phyloP scores from a whole-genome alignment of 2,888 invertebrate genomes.

The Metallyticus violacea region DNA sequence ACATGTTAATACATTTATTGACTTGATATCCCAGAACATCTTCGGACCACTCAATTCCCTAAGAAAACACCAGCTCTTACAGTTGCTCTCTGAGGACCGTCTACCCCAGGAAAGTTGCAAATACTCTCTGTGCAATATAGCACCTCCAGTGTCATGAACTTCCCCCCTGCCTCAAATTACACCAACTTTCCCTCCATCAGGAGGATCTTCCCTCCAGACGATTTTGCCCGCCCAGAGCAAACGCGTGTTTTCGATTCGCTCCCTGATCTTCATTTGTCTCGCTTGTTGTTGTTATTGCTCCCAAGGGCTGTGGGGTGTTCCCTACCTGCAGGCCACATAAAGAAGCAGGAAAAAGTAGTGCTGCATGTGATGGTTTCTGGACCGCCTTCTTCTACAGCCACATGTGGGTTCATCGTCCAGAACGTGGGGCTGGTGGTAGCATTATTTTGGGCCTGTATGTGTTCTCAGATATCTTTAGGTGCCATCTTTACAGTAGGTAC shows the following conservation, averaged over 20 bases:
- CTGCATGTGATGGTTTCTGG: not conserved
- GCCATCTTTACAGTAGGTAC: too few species aligned
- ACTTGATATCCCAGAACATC: not conserved
- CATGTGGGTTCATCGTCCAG: not conserved
- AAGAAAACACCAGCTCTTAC: not conserved
- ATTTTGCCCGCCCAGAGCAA: not conserved
- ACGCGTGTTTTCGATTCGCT: not conserved
- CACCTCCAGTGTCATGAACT: not conserved
- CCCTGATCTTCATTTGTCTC: not conserved
- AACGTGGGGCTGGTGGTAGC: not conserved
- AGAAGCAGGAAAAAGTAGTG: not conserved
- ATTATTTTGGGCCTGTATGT: not conserved
- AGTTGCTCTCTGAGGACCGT: not conserved
- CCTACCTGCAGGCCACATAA: not conserved
- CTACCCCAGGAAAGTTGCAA: not conserved
- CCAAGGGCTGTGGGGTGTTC: not conserved
- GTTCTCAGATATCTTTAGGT: not conserved
- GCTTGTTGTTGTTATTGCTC: not conserved
- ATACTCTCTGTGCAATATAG: not conserved
- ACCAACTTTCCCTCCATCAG: not conserved
- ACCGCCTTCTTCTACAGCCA: not conserved
- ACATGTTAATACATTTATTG: not conserved
- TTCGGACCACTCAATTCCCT: not conserved
- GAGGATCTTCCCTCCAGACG: not conserved
- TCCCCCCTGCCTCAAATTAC: not conserved